A percentile compares a stretch with the other conserved stretches of the same genome.
Evolutionary conservation across 1,140 invertebrate genomes (phyloP).

Genomic region (Tetranychus urticae): DNA sequence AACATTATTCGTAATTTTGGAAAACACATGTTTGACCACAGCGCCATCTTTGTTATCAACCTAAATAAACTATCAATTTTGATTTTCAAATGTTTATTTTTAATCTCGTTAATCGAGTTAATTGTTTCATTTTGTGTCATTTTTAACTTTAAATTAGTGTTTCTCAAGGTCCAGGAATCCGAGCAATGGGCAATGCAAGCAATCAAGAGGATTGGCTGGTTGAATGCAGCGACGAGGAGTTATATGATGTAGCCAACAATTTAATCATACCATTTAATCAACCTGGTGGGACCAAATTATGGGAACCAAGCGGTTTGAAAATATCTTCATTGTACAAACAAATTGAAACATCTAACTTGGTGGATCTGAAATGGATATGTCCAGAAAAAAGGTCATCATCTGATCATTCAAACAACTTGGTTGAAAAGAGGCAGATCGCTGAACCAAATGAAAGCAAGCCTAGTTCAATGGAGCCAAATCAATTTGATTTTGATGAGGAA

Average conservation of each 20-base stretch:
- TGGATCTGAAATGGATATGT: constrained; percentile 11
- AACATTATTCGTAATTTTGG: too few species aligned
- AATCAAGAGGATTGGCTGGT: neutral
- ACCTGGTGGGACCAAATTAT: neutral
- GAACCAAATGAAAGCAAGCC: neutral
- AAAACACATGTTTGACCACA: too few species aligned
- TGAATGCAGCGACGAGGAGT: neutral
- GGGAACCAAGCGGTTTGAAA: constrained; percentile 10
- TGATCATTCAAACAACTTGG: neutral
- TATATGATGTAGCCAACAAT: neutral
- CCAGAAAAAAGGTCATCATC: constrained; percentile 10
- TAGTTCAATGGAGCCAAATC: neutral
- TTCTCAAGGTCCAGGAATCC: too few species aligned
- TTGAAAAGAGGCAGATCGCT: neutral
- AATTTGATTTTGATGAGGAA: constrained; percentile 6
- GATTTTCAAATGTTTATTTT: neutral
- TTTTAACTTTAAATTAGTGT: too few species aligned
- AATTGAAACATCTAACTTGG: constrained; percentile 6
- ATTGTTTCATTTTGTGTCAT: too few species aligned
- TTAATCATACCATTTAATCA: neutral
- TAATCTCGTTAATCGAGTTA: neutral
- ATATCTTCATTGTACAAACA: constrained; percentile 7
- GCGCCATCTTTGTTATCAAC: constrained; percentile 8
- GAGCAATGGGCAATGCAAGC: neutral
- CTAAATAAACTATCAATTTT: constrained; percentile 13